phyloP scores from a whole-genome alignment of 2,797 vertebrate species.

The Holocentrus rufus region DNA sequence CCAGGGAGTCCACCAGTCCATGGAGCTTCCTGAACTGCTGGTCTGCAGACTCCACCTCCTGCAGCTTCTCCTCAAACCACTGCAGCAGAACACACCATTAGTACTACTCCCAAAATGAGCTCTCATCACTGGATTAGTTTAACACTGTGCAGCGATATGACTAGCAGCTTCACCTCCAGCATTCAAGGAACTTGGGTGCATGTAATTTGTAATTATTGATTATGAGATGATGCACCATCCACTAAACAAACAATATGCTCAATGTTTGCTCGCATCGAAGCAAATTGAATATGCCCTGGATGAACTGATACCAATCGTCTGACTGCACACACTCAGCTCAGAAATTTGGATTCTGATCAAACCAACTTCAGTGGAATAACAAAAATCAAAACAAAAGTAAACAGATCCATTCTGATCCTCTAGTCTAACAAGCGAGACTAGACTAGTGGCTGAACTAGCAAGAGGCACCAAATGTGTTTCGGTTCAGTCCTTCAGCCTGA shows the following conservation, averaged over 20 bases:
- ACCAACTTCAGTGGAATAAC: too few relatives aligned
- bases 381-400: too few relatives aligned
- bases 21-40: slow-evolving; percentile 95
- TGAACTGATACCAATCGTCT: too few relatives aligned
- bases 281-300: background rate
- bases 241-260: background rate
- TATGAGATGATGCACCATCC: too few relatives aligned
- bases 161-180: background rate
- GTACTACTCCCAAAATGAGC: background rate
- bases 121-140: too few relatives aligned
- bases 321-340: too few relatives aligned
- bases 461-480: too few relatives aligned
- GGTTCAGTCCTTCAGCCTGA: too few relatives aligned
- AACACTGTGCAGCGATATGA: background rate
- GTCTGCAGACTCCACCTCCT: slow-evolving; percentile 95
- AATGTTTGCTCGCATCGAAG: background rate
- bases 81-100: slow-evolving; percentile 68
- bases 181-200: background rate
- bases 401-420: too few relatives aligned
- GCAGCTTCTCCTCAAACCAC: slow-evolving; percentile 99
- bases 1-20: slow-evolving; percentile 88
- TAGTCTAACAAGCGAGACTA: too few relatives aligned
- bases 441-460: too few relatives aligned
- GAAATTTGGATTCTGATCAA: too few relatives aligned
- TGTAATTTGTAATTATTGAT: background rate